Base-by-base conservation (phyloP, 2,797 vertebrate genomes). In the Leucoraja ocellata region DNA sequence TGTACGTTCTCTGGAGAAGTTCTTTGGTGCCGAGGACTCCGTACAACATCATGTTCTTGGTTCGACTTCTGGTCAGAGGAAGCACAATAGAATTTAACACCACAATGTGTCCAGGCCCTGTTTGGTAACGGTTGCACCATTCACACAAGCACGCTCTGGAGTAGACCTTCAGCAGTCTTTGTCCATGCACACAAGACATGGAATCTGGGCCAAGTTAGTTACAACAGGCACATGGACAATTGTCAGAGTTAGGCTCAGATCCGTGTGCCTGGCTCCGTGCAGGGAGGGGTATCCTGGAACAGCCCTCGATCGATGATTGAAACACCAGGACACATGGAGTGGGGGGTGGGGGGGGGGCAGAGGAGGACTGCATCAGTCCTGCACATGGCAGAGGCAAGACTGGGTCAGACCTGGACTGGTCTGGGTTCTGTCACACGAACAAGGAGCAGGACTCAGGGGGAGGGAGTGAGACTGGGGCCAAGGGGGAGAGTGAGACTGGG, bases 1-100 rank as follows among this genome's bases (percentile, higher is more conserved):
- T 99, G 95, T 99, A 99, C 0, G 98, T 99, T 93, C 97, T 97
- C 95, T 99, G 98, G 81, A 99, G 96, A 77, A 99, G 97, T 93
- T 99, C 98, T 95, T 98, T 99, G 0, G 98, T 98, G 77, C 98
- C 98, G 93, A 99, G 96, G 46, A 99, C 98, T 0, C 98, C 98
- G 0, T 99, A 99, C 98, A 98, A 99, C 98, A 99, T 98, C 97
- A 99, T 99, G 96, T 99, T 99, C 95, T 98, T 99, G 25, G 98
- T 97, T 95, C 98, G 98, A 95, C 98, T 99, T 94, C 98, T 99
- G 96, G 94, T 94, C 93, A 93, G 76, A 93, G 88, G 76, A 39
- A 93, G 36, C 16, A 54, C 71, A 74, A 65, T n/a, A 86, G 14
- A 86, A 18, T 65, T 65, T 14, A 63, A 65, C n/a, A 18, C n/a